phyloP scores from a whole-genome alignment of 2,888 invertebrate species.

The Amorpha juglandis region DNA sequence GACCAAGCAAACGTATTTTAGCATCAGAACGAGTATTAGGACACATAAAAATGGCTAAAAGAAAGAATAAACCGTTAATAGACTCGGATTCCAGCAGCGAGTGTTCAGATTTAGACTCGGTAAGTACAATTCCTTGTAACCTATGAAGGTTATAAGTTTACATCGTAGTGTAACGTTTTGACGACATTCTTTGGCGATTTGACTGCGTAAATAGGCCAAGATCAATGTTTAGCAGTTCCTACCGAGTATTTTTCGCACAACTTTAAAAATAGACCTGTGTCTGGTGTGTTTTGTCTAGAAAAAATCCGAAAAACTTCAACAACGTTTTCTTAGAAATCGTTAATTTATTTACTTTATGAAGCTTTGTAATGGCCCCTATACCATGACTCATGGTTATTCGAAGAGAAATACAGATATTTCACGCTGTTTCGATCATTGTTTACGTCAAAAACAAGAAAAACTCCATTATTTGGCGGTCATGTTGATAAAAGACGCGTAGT shows the following conservation, averaged over 20 bases:
- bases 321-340: constrained; percentile 41
- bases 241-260: constrained; percentile 58
- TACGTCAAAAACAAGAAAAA: constrained; percentile 2
- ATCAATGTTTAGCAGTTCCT: constrained; percentile 65
- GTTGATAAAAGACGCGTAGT: constrained; percentile 23
- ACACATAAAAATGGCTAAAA: constrained; percentile 88
- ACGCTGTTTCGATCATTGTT: constrained; percentile 10
- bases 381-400: constrained; percentile 43
- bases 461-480: constrained; percentile 1
- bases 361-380: constrained; percentile 37
- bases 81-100: constrained; percentile 93
- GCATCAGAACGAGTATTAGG: constrained; percentile 45
- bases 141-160: constrained; percentile 59
- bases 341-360: constrained; percentile 46
- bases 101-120: constrained; percentile 93
- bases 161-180: constrained; percentile 54
- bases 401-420: constrained; percentile 25
- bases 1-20: constrained; percentile 49
- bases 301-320: constrained; percentile 33
- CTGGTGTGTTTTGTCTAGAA: constrained; percentile 25
- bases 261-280: constrained; percentile 35
- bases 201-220: constrained; percentile 74
- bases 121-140: constrained; percentile 78
- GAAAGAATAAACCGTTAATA: constrained; percentile 92
- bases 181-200: constrained; percentile 69